Base-by-base conservation (phyloP, 1,140 invertebrate genomes). In the Chrysoperla carnea region DNA sequence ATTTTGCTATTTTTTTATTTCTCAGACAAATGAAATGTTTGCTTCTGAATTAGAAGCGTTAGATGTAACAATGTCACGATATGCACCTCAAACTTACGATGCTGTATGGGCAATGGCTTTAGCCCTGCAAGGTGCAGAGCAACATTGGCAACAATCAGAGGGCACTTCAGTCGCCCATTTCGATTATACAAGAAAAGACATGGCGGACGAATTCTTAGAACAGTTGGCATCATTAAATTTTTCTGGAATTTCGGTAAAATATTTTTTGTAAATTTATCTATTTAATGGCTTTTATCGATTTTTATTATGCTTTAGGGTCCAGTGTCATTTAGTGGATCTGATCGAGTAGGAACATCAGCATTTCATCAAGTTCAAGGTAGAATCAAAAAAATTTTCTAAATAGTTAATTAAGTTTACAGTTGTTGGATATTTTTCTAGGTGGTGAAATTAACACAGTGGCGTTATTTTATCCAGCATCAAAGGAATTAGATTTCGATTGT, bases 31-130 rank as follows among this genome's bases (percentile, higher is more conserved):
- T 48, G 68, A 69, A 41, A 73, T 76, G 61, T 85, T 85, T 57
- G 60, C 64, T 29, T 57, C 64, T 2, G 69, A 76, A 46, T 60
- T 61, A 28, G 59, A 52, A 6, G 59, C 56, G 40, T 64, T 64
- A 2, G 60, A 62, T 6, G 52, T 67, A 11, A 63, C 69, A 2
- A 62, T 76, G 2, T 81, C 80, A 1, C 70, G 72, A 38, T 85
- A 73, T 52, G 77, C 83, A 0, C 74, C 76, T 0, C 79, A 86
- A 53, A 77, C 83, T 0, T 93, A 89, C 54, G 88, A 93, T 52
- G 86, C 87, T 0, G 75, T 91, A 1, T 91, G 86, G 86, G 78
- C 84, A 0, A 81, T 90, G 46, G 84, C 84, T 0, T 52, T 87
- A 9, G 77, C 81, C 0, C 56, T 88, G 33, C 63, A 66, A 40